Evolutionary conservation across 2,797 vertebrate species (phyloP), one percentile per base, ranked within the genome.

Genomic region (Etheostoma nigrum): DNA sequence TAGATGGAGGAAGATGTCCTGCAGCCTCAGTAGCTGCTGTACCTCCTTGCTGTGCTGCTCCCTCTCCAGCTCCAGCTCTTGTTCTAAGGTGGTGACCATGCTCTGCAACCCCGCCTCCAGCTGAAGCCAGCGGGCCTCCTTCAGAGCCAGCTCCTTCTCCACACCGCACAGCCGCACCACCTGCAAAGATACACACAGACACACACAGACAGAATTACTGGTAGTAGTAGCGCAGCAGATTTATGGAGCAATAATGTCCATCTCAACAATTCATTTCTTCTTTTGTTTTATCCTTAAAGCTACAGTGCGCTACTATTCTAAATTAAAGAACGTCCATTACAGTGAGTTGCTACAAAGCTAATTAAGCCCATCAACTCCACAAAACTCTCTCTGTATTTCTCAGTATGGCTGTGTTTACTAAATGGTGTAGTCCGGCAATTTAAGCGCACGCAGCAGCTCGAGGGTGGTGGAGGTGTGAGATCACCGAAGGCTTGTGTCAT

Each of bases 121-220:
- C 76, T 95, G 93, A 74, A 89, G 86, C 94, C 95, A 95, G 75
- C 58, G 86, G 0, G 90, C 91, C 88, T 96, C 94, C 88, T 95
- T 95, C 78, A 90, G 87, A 6, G 90, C 90, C 63, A 96, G 61
- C 89, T 95, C 94, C 91, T 96, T 94, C 89, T 95, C 93, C 82
- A 95, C 71, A 51, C 57, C 73, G 57, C 85, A 86, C 87, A 94
- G 84, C 85, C 30, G 91, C 33, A 72, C 86, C 79, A 95, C 95
- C 96, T 97, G 81, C 61, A 92, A 9, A 67, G 4, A 44, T n/a
- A 69, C 15, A 63, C 72, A 60, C 12, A 57, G 3, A 54, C 11
- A 58, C 6, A 36, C 5, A 19, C 4, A 61, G 30, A 65, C 12
- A 60, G 4, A 47, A 19, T 42, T 4, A 14, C 3, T 33, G 15